Conservation (phyloP, 2,113 vertebrate genomes). For the Danionella cerebrum region DNA sequence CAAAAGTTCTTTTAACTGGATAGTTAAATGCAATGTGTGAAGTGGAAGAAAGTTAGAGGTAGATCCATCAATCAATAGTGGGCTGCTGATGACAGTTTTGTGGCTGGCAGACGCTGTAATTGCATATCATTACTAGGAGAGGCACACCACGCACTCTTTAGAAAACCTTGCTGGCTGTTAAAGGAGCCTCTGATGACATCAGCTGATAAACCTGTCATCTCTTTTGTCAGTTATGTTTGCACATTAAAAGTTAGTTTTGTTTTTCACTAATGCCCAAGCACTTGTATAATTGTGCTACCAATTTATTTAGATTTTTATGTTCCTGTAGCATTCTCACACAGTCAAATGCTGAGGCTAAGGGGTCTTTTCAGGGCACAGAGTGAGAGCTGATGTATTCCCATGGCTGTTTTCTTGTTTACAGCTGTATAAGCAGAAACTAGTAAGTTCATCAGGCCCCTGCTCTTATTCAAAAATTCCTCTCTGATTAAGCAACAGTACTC, state of each 20-base stretch:
- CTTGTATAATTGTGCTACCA: not conserved
- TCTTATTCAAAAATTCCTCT: slow-evolving; percentile 61
- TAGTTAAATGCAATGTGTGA: not conserved
- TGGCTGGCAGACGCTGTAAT: slow-evolving; percentile 47
- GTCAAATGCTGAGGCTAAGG: slow-evolving; percentile 1
- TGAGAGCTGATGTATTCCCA: slow-evolving; percentile 30
- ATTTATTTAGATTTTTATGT: not conserved
- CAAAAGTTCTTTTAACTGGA: not conserved
- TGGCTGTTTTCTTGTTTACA: slow-evolving; percentile 50
- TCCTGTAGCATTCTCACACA: slow-evolving; percentile 10
- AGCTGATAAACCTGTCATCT: slow-evolving; percentile 9
- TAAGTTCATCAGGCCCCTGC: slow-evolving; percentile 43
- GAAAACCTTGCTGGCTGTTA: slow-evolving; percentile 43
- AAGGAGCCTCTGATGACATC: slow-evolving; percentile 34
- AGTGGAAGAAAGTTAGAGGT: slow-evolving; percentile 26
- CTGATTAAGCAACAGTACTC: slow-evolving; percentile 58
- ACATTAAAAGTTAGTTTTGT: too few relatives aligned
- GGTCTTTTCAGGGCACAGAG: slow-evolving; percentile 5
- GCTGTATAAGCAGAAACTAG: slow-evolving; percentile 49
- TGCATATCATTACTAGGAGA: slow-evolving; percentile 46
- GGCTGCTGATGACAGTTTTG: slow-evolving; percentile 45
- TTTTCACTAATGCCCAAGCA: not conserved
- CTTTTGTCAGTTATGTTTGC: not conserved
- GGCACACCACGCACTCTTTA: slow-evolving; percentile 34
- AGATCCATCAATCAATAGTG: slow-evolving; percentile 42